Percentiles rank a stretch among this genome's conserved stretches.
phyloP scores from a whole-genome alignment of 2,113 vertebrate species.

The Sinosuthora webbiana region DNA sequence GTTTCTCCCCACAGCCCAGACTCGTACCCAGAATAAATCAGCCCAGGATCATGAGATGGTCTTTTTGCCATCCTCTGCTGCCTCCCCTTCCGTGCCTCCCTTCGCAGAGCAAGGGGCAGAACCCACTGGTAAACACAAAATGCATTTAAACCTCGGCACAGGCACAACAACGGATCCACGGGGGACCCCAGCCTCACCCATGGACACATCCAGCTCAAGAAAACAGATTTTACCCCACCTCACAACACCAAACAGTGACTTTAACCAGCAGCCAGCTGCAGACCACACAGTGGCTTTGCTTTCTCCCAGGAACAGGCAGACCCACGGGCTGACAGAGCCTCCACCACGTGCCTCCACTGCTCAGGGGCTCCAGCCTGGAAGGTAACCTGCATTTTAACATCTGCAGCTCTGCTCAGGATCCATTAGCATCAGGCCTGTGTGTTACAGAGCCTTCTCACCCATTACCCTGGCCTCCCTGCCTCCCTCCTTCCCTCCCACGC shows the following conservation, averaged over 20 bases:
- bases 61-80: background rate
- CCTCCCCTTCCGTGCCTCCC: background rate
- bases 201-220: background rate
- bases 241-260: background rate
- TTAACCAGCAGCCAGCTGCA: background rate
- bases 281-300: fast-evolving
- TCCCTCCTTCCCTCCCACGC: background rate
- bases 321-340: fast-evolving
- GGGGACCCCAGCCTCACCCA: background rate
- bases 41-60: fast-evolving
- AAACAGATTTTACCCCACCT: background rate
- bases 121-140: background rate
- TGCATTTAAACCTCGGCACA: fast-evolving
- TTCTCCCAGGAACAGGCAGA: fast-evolving
- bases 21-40: fast-evolving
- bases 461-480: background rate
- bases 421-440: background rate
- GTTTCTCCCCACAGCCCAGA: background rate
- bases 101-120: fast-evolving
- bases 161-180: fast-evolving
- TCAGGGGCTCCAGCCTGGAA: background rate
- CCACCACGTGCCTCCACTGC: fast-evolving
- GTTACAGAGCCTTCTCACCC: background rate
- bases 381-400: background rate
- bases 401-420: background rate